Evolutionary conservation across 2,113 vertebrate genomes (phyloP).

Genomic region (Hemiprocne comata): DNA sequence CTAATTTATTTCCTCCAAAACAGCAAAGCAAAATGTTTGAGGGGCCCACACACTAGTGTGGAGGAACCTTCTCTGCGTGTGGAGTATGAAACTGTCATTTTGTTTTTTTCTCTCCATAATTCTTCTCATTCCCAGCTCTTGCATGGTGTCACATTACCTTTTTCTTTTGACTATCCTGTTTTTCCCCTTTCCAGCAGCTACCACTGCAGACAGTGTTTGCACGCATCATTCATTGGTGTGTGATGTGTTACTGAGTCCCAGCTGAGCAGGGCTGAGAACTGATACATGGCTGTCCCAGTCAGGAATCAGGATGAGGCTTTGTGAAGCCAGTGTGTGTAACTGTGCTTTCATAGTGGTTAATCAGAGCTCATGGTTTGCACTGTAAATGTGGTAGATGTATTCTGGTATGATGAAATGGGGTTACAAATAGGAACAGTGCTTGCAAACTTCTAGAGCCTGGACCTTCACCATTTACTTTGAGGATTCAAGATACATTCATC

Average conservation of each 20-base stretch:
- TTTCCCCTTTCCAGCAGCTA: not conserved
- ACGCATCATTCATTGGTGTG: not conserved
- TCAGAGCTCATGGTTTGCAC: no score
- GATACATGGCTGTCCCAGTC: no score
- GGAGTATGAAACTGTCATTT: not conserved
- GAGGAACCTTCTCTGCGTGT: not conserved
- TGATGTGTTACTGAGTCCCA: no score
- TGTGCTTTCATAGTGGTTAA: no score
- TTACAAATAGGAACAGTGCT: not conserved
- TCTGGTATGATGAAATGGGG: not conserved
- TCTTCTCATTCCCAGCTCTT: not conserved
- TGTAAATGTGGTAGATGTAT: not conserved
- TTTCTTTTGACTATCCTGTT: not conserved
- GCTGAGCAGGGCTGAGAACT: no score
- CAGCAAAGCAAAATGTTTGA: not conserved
- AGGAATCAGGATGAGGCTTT: no score
- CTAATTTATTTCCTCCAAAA: not conserved
- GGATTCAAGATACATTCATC: not conserved
- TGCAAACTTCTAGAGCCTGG: not conserved
- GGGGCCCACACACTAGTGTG: not conserved
- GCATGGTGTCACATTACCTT: not conserved
- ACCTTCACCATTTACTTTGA: not conserved
- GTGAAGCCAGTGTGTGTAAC: no score
- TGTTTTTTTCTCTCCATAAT: not conserved
- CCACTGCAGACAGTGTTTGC: not conserved